A percentile compares a stretch with the other conserved stretches of the same genome.
phyloP scores from a whole-genome alignment of 2,797 vertebrate genomes.

The Acanthurus leucopareius region DNA sequence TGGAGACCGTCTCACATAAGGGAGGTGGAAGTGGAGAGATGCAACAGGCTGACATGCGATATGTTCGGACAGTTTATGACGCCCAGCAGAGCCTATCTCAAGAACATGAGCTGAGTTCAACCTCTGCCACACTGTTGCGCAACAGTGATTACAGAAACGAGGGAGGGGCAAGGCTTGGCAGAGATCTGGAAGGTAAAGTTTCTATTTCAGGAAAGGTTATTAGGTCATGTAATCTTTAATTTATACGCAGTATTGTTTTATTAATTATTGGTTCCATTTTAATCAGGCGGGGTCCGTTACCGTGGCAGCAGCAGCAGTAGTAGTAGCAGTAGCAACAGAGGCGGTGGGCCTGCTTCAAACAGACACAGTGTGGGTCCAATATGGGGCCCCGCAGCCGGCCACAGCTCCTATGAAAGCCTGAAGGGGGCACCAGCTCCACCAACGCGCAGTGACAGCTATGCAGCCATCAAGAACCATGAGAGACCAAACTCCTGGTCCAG shows the following conservation, averaged over 20 bases:
- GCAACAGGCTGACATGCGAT: slow-evolving; percentile 91
- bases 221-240: not conserved
- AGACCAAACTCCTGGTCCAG: slow-evolving; percentile 91
- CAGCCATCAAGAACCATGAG: slow-evolving; percentile 88
- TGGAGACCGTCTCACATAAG: slow-evolving; percentile 85
- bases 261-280: slow-evolving; percentile 16
- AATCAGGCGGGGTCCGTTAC: slow-evolving; percentile 69
- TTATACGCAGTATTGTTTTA: not conserved
- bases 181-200: slow-evolving; percentile 62
- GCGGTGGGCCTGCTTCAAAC: slow-evolving; percentile 68
- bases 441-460: slow-evolving; percentile 93
- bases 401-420: slow-evolving; percentile 83
- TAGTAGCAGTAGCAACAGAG: slow-evolving; percentile 65
- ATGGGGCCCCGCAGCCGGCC: slow-evolving; percentile 79
- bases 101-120: slow-evolving; percentile 90
- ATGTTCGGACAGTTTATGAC: slow-evolving; percentile 89
- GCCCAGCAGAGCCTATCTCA: slow-evolving; percentile 87
- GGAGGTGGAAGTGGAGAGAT: slow-evolving; percentile 84
- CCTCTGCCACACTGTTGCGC: slow-evolving; percentile 46
- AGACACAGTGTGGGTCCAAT: slow-evolving; percentile 81
- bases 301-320: slow-evolving; percentile 64
- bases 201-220: not conserved
- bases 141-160: slow-evolving; percentile 48
- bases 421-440: slow-evolving; percentile 90
- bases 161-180: not conserved